A percentile compares a stretch with the other conserved stretches of the same genome.
Evolutionary conservation across 2,797 vertebrate genomes (phyloP).

Genomic region (Sebastiscus albofasciatus): DNA sequence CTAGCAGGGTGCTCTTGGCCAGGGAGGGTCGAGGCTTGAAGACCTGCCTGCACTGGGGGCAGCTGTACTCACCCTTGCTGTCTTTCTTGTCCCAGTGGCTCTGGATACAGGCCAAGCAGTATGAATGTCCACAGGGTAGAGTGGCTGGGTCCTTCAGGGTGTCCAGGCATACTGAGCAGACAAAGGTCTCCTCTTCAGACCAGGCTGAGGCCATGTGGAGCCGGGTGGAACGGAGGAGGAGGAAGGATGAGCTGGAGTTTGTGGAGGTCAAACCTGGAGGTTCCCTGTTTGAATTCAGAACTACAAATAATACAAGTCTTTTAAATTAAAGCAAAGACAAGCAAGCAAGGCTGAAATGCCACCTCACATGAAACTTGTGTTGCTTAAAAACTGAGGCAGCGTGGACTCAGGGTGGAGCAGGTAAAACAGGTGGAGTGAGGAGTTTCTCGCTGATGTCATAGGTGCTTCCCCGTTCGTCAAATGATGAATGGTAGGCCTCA

Average conservation of each 20-base stretch:
- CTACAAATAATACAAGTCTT: neutral
- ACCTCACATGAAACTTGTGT: slow-evolving; percentile 40
- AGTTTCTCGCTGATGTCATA: slow-evolving; percentile 50
- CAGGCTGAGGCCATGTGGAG: slow-evolving; percentile 74
- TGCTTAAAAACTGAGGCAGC: slow-evolving; percentile 48
- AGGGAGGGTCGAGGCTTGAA: slow-evolving; percentile 82
- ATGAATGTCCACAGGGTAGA: slow-evolving; percentile 85
- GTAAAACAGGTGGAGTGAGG: slow-evolving; percentile 73
- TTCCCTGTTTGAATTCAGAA: neutral
- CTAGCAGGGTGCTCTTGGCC: slow-evolving; percentile 80
- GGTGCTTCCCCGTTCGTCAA: slow-evolving; percentile 6
- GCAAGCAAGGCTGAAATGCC: slow-evolving; percentile 38
- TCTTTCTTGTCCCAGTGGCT: slow-evolving; percentile 80
- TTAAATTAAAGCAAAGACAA: neutral
- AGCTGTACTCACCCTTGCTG: slow-evolving; percentile 70
- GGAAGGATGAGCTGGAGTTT: neutral
- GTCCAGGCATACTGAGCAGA: slow-evolving; percentile 85
- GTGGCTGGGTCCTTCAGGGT: slow-evolving; percentile 80
- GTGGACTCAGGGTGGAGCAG: slow-evolving; percentile 57
- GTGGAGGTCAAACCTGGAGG: neutral
- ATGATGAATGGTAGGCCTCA: neutral
- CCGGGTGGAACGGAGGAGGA: neutral
- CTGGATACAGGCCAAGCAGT: slow-evolving; percentile 84
- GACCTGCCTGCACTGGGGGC: slow-evolving; percentile 83
- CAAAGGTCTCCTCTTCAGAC: slow-evolving; percentile 79